Conservation (phyloP, 1,140 invertebrate genomes). For the Caerostris darwini region DNA sequence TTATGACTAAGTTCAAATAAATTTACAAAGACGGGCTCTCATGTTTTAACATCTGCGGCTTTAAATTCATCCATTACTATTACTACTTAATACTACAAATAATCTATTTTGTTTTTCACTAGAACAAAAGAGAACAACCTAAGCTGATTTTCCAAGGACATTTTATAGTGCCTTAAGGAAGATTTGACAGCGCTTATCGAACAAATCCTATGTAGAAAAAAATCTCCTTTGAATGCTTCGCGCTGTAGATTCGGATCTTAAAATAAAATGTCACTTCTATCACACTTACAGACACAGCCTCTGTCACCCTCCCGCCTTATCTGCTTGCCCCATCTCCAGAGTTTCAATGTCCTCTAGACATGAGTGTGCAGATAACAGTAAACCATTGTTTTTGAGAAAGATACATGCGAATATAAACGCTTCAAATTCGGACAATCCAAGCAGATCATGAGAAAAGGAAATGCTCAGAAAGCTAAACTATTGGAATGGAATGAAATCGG, state of each 20-base stretch:
- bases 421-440: neutral
- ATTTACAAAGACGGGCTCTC: no score
- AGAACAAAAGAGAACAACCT: constrained; percentile 3
- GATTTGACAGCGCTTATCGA: constrained; percentile 14
- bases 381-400: neutral
- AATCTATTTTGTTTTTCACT: neutral
- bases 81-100: neutral
- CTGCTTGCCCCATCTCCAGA: neutral
- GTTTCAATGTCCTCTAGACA: neutral
- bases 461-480: neutral
- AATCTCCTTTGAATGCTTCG: neutral
- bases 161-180: constrained; percentile 6
- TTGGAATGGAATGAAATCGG: neutral
- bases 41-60: no score
- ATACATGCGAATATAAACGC: neutral
- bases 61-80: no score
- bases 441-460: neutral
- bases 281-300: constrained; percentile 36
- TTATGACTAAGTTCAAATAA: no score
- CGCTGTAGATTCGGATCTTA: neutral
- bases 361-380: neutral
- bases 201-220: neutral
- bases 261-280: constrained; percentile 36
- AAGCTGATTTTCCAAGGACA: neutral
- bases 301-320: constrained; percentile 42